Evolutionary conservation across 2,113 vertebrate genomes (phyloP), one percentile per base, ranked within the genome.

Genomic region (Cochlearius cochlearius): DNA sequence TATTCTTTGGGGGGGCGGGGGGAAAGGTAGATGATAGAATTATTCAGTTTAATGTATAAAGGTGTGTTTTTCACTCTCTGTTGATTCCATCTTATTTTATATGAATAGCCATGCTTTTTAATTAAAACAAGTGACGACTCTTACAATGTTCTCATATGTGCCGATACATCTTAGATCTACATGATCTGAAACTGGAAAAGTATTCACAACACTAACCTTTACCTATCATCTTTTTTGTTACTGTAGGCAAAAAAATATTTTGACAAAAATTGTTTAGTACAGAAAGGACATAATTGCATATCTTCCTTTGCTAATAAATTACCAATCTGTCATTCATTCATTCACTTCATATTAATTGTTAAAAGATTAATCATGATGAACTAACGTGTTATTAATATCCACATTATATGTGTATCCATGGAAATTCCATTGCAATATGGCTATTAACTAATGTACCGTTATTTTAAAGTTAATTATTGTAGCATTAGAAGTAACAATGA

Each of bases 351-450:
- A 93, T 86, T 96, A 96, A 95, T 95, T 96, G 88, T 79, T 96
- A 90, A 91, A 95, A 94, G 73, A 97, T 95, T 91, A 94, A 96
- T 97, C 91, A 95, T 77, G 45, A 87, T 90, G 93, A 97, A 91
- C 88, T 85, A 97, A 92, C 36, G 0, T 63, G 82, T 91, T 94
- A 96, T 95, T 97, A 96, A 94, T 94, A 96, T 83, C 84, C 88
- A 88, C 58, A 94, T 97, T 94, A 96, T 97, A 93, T 72, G 88
- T 95, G 82, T 63, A 96, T 82, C 90, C 86, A 95, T 88, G 87
- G 86, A 93, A 95, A 94, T 95, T 96, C 86, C 90, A 94, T 62
- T 90, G 68, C 86, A 96, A 77, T 92, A 96, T 96, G 59, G 58
- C 7, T 12, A 96, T 94, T 92, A 97, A 97, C 85, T 96, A 95